Evolutionary conservation across 1,140 invertebrate genomes (phyloP).

Genomic region (Dryas iulia): DNA sequence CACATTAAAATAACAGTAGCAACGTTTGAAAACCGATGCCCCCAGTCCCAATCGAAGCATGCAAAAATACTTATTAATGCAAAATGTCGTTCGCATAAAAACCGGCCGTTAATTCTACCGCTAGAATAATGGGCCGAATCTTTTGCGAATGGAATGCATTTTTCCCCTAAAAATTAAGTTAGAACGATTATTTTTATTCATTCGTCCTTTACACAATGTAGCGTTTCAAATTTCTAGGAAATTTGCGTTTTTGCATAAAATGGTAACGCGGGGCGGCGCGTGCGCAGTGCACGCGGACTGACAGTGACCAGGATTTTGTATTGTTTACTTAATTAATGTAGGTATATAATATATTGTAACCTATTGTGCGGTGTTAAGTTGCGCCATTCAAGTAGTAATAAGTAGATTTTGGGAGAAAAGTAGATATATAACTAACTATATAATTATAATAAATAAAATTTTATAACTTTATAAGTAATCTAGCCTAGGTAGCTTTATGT

Average conservation of each 20-base stretch:
- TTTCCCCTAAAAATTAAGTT: constrained; percentile 68
- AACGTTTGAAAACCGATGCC: background rate
- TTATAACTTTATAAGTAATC: no score
- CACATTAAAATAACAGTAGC: background rate
- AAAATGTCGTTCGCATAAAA: constrained; percentile 65
- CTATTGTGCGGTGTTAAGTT: no score
- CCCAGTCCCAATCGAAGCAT: constrained; percentile 43
- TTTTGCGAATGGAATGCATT: constrained; percentile 58
- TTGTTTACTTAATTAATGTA: no score
- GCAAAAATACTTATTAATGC: constrained; percentile 59
- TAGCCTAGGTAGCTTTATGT: no score
- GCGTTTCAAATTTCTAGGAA: constrained; percentile 78
- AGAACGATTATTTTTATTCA: constrained; percentile 74
- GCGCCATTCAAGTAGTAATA: no score
- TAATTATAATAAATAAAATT: no score
- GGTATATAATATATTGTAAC: no score
- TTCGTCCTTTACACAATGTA: constrained; percentile 60
- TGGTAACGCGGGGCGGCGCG: constrained; percentile 57
- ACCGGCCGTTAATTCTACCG: constrained; percentile 62
- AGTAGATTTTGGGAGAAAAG: no score
- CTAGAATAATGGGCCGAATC: constrained; percentile 32
- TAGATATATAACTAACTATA: no score
- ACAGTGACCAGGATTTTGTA: background rate
- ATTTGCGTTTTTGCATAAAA: constrained; percentile 81
- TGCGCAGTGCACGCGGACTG: constrained; percentile 37